phyloP scores from a whole-genome alignment of 2,113 vertebrate genomes.

The Corythoichthys haematopterus region DNA sequence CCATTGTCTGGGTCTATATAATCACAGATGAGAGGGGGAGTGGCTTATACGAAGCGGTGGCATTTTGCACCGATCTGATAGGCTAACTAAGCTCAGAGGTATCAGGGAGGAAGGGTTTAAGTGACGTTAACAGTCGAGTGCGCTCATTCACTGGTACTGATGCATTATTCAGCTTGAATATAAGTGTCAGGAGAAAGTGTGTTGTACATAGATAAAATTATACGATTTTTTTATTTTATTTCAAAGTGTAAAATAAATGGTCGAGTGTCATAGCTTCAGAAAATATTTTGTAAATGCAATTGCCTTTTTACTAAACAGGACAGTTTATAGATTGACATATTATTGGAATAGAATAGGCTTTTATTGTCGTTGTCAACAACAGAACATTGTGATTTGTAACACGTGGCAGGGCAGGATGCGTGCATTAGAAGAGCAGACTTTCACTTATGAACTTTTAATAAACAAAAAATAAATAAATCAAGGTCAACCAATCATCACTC shows the following conservation, averaged over 20 bases:
- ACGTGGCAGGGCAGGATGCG: too few relatives aligned
- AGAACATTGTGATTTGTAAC: too few relatives aligned
- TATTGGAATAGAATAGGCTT: background rate
- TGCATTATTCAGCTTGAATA: conserved; percentile 60
- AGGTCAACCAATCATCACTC: too few relatives aligned
- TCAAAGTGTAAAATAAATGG: background rate
- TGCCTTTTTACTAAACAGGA: background rate
- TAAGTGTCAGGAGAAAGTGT: conserved; percentile 15
- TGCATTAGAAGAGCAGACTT: too few relatives aligned
- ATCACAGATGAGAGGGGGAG: conserved; percentile 40
- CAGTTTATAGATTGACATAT: background rate
- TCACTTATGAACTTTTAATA: too few relatives aligned
- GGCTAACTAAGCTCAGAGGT: conserved; percentile 25
- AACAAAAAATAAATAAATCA: too few relatives aligned
- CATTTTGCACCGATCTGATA: conserved; percentile 23
- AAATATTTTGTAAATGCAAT: background rate
- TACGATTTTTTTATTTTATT: background rate
- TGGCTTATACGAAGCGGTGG: conserved; percentile 22
- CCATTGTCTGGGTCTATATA: conserved; percentile 48
- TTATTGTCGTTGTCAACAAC: background rate
- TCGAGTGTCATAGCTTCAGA: background rate
- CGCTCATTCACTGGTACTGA: conserved; percentile 54
- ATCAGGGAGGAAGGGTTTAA: conserved; percentile 17
- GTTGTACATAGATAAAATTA: background rate
- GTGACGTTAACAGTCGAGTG: conserved; percentile 21